Evolutionary conservation across 2,113 vertebrate species (phyloP).

Genomic region (Hypocryptadius cinnamomeus): DNA sequence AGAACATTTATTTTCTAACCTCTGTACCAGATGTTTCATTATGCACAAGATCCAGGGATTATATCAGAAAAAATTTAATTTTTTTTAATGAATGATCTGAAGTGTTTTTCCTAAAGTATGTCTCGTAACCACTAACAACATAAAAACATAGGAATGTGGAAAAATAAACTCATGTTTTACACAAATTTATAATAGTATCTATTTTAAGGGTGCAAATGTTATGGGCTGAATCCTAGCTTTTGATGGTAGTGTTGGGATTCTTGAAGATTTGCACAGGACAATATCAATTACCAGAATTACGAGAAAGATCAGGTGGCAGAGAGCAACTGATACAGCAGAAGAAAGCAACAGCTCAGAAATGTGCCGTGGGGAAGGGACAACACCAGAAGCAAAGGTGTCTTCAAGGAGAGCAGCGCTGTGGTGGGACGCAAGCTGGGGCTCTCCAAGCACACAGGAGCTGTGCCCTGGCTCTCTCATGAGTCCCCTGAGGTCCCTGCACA

Average conservation of each 20-base stretch:
- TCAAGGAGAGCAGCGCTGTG: background rate
- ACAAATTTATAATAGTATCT: background rate
- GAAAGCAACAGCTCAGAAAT: background rate
- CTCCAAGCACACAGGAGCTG: background rate
- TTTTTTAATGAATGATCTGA: constrained; percentile 17
- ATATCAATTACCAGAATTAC: background rate
- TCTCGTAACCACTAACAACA: constrained; percentile 10
- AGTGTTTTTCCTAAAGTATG: constrained; percentile 8
- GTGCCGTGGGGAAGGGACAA: background rate
- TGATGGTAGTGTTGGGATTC: background rate
- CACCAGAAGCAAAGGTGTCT: fast-evolving
- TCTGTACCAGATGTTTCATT: constrained; percentile 41
- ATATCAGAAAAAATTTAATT: constrained; percentile 47
- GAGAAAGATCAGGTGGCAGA: background rate
- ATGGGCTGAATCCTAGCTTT: background rate
- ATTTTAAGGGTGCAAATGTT: background rate
- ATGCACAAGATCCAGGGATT: constrained; percentile 18
- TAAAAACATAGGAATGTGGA: constrained; percentile 1
- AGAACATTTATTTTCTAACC: constrained; percentile 44
- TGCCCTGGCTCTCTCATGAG: fast-evolving
- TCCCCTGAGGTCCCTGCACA: fast-evolving
- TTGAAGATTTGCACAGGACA: background rate
- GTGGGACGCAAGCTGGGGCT: background rate
- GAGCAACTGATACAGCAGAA: background rate
- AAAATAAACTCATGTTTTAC: background rate